Evolutionary conservation across 2,113 vertebrate species (phyloP).

Genomic region (Plotosus lineatus): DNA sequence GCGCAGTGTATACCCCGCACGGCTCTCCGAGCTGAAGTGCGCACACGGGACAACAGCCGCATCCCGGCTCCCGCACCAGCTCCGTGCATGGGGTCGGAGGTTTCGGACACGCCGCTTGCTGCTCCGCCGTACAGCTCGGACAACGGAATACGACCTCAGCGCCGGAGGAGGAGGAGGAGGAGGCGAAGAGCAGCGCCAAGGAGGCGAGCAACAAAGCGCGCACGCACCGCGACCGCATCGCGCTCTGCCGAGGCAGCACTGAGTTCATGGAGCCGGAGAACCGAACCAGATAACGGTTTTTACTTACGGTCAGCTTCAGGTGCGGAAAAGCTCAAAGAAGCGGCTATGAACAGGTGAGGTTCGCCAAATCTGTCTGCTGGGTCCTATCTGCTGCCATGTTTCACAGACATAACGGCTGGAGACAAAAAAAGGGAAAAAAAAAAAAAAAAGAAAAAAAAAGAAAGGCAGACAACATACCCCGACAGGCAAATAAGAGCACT

Average conservation of each 20-base stretch:
- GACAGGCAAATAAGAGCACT: conserved; percentile 32
- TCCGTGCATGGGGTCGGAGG: conserved; percentile 71
- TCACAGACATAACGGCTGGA: conserved; percentile 41
- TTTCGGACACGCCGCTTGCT: conserved; percentile 66
- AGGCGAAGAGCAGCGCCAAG: conserved; percentile 48
- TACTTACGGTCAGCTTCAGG: conserved; percentile 54
- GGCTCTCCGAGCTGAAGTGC: conserved; percentile 76
- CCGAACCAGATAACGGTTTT: conserved; percentile 32
- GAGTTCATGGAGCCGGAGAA: background rate
- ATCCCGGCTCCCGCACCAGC: conserved; percentile 82
- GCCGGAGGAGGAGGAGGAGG: conserved; percentile 54
- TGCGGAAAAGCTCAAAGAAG: conserved; percentile 51
- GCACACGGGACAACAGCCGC: conserved; percentile 86
- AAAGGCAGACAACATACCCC: background rate
- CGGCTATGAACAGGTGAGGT: conserved; percentile 66
- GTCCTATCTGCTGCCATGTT: conserved; percentile 70
- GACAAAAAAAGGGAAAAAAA: too few relatives aligned
- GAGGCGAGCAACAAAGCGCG: conserved; percentile 39
- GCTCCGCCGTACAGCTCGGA: conserved; percentile 79
- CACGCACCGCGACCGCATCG: conserved; percentile 29
- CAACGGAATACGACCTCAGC: conserved; percentile 85
- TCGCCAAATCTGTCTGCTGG: conserved; percentile 55
- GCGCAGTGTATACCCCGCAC: conserved; percentile 87
- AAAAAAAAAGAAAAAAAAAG: too few relatives aligned
- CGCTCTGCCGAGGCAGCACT: background rate